phyloP scores from a whole-genome alignment of 2,888 invertebrate species.

The Ophion ellenae region DNA sequence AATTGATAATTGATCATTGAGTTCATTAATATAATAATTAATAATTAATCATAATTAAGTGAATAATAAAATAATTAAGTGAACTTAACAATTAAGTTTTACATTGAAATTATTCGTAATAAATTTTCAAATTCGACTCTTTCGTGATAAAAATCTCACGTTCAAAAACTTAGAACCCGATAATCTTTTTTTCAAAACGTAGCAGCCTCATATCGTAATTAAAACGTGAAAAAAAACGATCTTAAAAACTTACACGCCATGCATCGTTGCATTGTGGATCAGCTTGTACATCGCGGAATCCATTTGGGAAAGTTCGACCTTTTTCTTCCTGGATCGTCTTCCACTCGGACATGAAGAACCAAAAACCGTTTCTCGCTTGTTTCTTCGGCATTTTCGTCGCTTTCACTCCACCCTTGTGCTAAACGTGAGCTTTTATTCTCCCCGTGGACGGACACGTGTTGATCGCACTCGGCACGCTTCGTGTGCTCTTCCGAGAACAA shows the following conservation, averaged over 20 bases:
- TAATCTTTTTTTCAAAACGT: neutral
- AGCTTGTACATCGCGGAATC: slow-evolving; percentile 75
- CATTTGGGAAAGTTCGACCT: slow-evolving; percentile 73
- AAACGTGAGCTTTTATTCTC: too few species aligned
- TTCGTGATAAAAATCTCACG: neutral
- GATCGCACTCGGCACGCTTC: neutral
- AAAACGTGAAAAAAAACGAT: neutral
- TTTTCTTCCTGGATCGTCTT: slow-evolving; percentile 71
- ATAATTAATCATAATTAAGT: too few species aligned
- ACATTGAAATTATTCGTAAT: neutral
- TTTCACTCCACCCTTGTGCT: neutral
- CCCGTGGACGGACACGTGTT: neutral
- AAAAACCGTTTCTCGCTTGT: slow-evolving; percentile 77
- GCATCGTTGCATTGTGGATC: slow-evolving; percentile 70
- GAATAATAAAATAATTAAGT: too few species aligned
- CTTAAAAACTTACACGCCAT: slow-evolving; percentile 76
- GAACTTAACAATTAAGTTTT: too few species aligned
- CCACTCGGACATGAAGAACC: slow-evolving; percentile 80
- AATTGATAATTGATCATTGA: too few species aligned
- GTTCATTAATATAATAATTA: too few species aligned
- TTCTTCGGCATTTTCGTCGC: slow-evolving; percentile 72
- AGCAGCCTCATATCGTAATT: neutral
- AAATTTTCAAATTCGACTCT: neutral
- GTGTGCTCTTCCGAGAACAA: neutral
- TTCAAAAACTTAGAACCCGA: neutral